These are phyloP conservation scores for Drosophila nannoptera DNA, from an alignment of 1,140 invertebrate genomes.

Conservation along the genomic window DNA sequence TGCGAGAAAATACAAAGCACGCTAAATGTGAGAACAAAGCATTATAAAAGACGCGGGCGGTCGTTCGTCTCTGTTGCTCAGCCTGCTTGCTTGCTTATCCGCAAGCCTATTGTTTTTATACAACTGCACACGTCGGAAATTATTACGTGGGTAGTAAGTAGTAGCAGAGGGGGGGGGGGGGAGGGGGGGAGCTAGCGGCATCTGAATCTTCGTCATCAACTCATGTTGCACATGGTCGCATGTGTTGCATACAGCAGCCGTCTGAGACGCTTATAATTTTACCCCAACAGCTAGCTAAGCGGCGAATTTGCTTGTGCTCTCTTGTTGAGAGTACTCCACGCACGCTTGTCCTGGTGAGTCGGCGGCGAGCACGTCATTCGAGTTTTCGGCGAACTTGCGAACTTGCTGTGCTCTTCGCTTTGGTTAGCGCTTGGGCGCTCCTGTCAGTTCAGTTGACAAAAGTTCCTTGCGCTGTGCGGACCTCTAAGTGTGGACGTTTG, in stretches of 20 bases:
- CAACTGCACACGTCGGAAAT: slow-evolving; percentile 69
- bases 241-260: slow-evolving; percentile 66
- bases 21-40: slow-evolving; percentile 52
- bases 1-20: slow-evolving; percentile 70
- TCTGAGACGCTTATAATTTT: slow-evolving; percentile 13
- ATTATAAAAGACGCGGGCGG: slow-evolving; percentile 39
- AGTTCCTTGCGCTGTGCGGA: slow-evolving; percentile 65
- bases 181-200: slow-evolving; percentile 3
- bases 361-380: background rate
- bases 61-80: slow-evolving; percentile 5
- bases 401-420: slow-evolving; percentile 26
- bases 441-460: slow-evolving; percentile 64
- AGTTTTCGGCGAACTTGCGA: slow-evolving; percentile 23
- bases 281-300: slow-evolving; percentile 14
- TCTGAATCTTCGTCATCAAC: slow-evolving; percentile 50
- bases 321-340: slow-evolving; percentile 4
- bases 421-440: slow-evolving; percentile 38
- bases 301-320: slow-evolving; percentile 32
- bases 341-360: slow-evolving; percentile 42
- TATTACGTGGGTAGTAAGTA: slow-evolving; percentile 44
- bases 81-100: background rate
- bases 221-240: slow-evolving; percentile 69
- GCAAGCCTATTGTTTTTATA: slow-evolving; percentile 66
- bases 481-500: slow-evolving; percentile 20
- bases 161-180: background rate